phyloP scores from a whole-genome alignment of 1,140 invertebrate species.

The Mactra quadrangularis region DNA sequence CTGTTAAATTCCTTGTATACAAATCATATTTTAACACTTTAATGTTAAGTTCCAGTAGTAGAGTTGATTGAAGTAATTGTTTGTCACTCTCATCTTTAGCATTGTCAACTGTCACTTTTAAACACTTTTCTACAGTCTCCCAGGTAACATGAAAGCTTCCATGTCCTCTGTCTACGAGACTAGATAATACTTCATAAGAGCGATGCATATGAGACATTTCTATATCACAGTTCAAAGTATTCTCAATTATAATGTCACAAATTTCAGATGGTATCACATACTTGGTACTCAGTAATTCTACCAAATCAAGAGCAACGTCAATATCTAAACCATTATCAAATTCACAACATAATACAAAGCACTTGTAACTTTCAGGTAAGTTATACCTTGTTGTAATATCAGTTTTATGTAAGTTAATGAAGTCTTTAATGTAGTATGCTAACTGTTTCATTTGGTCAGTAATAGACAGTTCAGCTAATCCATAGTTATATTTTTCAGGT shows the following conservation, averaged over 20 bases:
- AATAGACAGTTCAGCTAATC: neutral
- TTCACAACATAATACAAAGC: neutral
- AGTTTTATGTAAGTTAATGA: neutral
- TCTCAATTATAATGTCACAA: neutral
- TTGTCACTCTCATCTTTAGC: neutral
- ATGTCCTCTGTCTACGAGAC: neutral
- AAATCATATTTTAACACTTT: constrained; percentile 11
- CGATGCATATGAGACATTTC: constrained; percentile 1
- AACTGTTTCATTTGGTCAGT: constrained; percentile 27
- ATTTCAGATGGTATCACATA: constrained; percentile 6
- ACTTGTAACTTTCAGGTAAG: constrained; percentile 1
- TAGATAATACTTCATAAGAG: neutral
- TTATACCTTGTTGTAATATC: neutral
- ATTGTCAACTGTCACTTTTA: neutral
- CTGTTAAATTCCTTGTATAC: neutral
- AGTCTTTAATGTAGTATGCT: neutral
- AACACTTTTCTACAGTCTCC: constrained; percentile 17
- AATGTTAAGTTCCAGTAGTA: neutral
- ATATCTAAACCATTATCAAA: constrained; percentile 3
- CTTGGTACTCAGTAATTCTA: neutral
- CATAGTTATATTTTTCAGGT: too few species aligned
- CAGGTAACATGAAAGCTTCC: constrained; percentile 5
- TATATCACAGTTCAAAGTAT: neutral
- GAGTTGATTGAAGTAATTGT: neutral
- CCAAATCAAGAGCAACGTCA: constrained; percentile 3